Percentiles rank a stretch among this genome's conserved stretches.
phyloP scores from a whole-genome alignment of 2,797 vertebrate species.

The Coranthus polyacanthus region DNA sequence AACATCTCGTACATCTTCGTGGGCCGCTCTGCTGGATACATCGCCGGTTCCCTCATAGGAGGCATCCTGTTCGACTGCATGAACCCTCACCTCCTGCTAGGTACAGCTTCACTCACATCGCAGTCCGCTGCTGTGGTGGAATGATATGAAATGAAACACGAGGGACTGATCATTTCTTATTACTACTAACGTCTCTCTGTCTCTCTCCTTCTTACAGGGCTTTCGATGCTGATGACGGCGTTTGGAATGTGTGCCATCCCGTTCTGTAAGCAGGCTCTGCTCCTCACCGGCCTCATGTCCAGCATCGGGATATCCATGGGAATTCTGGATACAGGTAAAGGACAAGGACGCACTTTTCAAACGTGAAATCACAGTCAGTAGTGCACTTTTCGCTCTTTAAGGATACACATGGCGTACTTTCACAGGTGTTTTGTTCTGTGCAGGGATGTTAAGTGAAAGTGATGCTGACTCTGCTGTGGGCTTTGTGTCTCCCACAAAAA shows the following conservation, averaged over 20 bases:
- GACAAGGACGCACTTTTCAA: no score
- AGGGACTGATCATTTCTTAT: background rate
- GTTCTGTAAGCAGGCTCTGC: constrained; percentile 84
- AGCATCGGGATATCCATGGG: constrained; percentile 91
- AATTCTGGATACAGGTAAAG: constrained; percentile 91
- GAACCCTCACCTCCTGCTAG: constrained; percentile 89
- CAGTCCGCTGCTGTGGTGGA: background rate
- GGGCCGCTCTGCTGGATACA: constrained; percentile 90
- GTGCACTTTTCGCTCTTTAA: no score
- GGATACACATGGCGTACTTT: no score
- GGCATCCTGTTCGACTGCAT: constrained; percentile 90
- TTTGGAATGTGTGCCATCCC: constrained; percentile 89
- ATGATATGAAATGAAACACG: background rate
- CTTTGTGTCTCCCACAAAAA: no score
- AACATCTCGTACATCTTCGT: constrained; percentile 93
- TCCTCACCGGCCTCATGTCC: constrained; percentile 86
- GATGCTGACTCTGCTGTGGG: no score
- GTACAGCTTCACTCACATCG: constrained; percentile 72
- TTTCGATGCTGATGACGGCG: constrained; percentile 88
- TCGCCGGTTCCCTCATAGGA: constrained; percentile 90
- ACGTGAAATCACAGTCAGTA: no score
- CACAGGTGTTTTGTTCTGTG: no score
- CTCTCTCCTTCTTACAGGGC: constrained; percentile 74
- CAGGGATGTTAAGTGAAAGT: no score
- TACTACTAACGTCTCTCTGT: background rate